A percentile compares a stretch with the other conserved stretches of the same genome.
These are phyloP conservation scores for Ptilonorhynchus violaceus DNA, from an alignment of 2,113 vertebrate genomes.

Conservation along the genomic window DNA sequence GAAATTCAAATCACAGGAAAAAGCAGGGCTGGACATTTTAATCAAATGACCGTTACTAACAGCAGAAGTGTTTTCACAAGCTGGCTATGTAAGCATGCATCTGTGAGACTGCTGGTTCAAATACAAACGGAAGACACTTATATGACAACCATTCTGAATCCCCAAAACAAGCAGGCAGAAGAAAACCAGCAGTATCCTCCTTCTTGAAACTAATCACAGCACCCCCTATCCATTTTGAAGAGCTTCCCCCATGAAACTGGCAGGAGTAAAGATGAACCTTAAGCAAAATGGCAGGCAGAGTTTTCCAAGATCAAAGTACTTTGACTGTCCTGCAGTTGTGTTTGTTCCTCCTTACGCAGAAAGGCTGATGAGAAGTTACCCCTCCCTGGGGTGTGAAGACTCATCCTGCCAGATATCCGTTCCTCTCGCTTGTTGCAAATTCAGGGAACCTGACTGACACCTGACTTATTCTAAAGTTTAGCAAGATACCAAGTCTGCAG, in stretches of 20 bases:
- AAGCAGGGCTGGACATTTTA: not conserved
- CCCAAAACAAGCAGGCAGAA: not conserved
- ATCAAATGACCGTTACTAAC: not conserved
- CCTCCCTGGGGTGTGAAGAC: not conserved
- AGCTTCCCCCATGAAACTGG: not conserved
- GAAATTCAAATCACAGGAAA: not conserved
- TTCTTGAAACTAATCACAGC: not conserved
- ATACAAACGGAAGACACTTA: not conserved
- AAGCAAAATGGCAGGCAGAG: not conserved
- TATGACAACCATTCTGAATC: not conserved
- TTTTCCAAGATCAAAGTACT: not conserved
- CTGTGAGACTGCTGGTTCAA: not conserved
- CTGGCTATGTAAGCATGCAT: not conserved
- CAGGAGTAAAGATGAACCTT: not conserved
- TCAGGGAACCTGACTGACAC: not conserved
- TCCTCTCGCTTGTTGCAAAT: not conserved
- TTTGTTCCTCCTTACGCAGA: not conserved
- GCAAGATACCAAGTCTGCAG: not conserved
- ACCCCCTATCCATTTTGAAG: not conserved
- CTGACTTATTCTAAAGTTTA: not conserved
- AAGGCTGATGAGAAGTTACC: not conserved
- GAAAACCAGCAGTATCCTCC: not conserved
- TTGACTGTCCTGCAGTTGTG: not conserved
- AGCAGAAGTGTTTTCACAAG: not conserved
- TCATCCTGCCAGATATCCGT: not conserved